Conservation (phyloP, 2,888 invertebrate species). For the Yponomeuta cagnagella region DNA sequence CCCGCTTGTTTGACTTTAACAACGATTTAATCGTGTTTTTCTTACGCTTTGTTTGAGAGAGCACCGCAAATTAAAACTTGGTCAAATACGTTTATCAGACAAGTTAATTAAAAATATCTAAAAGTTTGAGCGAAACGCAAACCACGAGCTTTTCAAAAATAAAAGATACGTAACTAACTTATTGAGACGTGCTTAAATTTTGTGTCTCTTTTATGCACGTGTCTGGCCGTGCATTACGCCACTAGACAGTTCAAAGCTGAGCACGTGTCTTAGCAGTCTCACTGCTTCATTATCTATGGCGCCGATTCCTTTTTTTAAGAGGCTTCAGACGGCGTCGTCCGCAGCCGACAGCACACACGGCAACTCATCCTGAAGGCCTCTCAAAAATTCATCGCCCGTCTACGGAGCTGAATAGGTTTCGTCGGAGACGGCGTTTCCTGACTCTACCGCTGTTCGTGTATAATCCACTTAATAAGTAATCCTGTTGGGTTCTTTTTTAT, state of each 20-base stretch:
- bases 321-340: conserved; percentile 28
- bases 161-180: background rate
- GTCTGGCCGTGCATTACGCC: conserved; percentile 3
- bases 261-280: conserved; percentile 17
- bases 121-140: background rate
- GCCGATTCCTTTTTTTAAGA: conserved; percentile 58
- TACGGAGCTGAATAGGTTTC: conserved; percentile 43
- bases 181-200: background rate
- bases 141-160: background rate
- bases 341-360: conserved; percentile 31
- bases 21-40: conserved; percentile 11
- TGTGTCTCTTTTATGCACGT: background rate
- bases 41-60: background rate
- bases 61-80: background rate
- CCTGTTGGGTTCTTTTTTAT: conserved; percentile 23
- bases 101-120: background rate
- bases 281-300: conserved; percentile 51
- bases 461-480: conserved; percentile 70
- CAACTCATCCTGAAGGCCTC: conserved; percentile 59
- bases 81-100: background rate
- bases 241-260: background rate
- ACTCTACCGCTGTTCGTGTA: conserved; percentile 34
- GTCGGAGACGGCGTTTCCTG: conserved; percentile 39
- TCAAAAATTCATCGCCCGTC: conserved; percentile 75
- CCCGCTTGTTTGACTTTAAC: background rate